Base-by-base conservation (phyloP, 2,888 invertebrate species). In the Leucophenga montana region DNA sequence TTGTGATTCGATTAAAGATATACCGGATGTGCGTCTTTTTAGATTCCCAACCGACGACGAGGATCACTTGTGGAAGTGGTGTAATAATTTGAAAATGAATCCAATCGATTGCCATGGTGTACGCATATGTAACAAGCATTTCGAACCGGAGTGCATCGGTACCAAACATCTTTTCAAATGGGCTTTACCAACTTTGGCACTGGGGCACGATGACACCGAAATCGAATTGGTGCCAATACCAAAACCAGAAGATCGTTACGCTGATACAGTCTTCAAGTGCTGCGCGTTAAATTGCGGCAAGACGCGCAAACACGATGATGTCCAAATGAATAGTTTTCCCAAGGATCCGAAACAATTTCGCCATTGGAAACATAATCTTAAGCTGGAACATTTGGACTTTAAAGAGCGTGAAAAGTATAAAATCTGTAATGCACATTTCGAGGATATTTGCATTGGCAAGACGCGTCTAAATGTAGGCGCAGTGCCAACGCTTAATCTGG, bases 271-370 rank as follows among this genome's bases (percentile, higher is more conserved):
- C 13, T 82, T 82, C 44, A 85, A 85, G 66, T 86, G 86, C 67
- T 85, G 87, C 66, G 85, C 87, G 1, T 79, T 84, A 11, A 80
- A 76, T 1, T 86, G 86, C 44, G 86, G 86, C 31, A 86, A 86
- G 67, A 80, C 87, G 13, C 85, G 87, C 1, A 85, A 81, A 72
- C 85, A 78, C 48, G 86, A 86, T 67, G 86, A 86, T 22, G 86
- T 79, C 1, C 87, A 87, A 69, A 81, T 86, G 84, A 87, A 86
- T 64, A 87, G 87, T 69, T 86, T 86, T 33, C 86, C 86, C 44
- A 87, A 87, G 68, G 79, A 85, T 61, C 66, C 75, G 0, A 65
- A 70, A 6, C 67, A 79, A 5, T 86, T 86, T 57, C 72, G 80
- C 39, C 80, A 80, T 20, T 86, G 86, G 86, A 80, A 80, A 6